phyloP scores from a whole-genome alignment of 2,113 vertebrate species.

The Xyliphius kryptos region DNA sequence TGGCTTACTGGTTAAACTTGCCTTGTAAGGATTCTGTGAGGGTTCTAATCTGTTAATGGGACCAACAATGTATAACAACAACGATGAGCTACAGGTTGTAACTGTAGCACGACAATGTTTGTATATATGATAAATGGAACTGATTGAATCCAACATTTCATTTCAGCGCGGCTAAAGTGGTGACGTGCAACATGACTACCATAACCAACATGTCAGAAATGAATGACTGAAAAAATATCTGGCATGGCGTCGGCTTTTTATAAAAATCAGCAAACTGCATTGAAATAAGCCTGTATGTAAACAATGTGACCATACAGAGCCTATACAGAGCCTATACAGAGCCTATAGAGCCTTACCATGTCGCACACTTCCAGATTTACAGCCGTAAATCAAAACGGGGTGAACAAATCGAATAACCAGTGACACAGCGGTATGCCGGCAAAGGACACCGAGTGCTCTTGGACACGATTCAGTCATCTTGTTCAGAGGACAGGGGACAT shows the following conservation, averaged over 20 bases:
- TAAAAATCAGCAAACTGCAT: background rate
- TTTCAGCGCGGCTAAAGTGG: conserved; percentile 13
- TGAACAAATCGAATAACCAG: background rate
- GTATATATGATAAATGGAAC: too few species aligned
- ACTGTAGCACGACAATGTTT: too few species aligned
- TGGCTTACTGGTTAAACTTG: too few species aligned
- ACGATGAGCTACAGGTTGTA: too few species aligned
- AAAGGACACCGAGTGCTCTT: background rate
- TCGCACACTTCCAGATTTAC: conserved; percentile 4
- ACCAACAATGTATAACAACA: background rate
- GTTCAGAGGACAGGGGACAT: background rate
- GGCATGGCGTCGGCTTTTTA: background rate
- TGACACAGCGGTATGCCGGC: background rate
- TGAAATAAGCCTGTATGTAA: background rate
- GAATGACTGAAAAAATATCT: too few species aligned
- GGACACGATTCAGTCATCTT: background rate
- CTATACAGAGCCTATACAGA: background rate
- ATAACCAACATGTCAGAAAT: background rate
- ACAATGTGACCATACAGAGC: background rate
- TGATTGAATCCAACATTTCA: background rate
- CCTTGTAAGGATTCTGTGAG: too few species aligned
- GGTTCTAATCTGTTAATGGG: too few species aligned
- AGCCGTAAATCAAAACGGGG: conserved; percentile 21
- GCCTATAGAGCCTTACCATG: background rate
- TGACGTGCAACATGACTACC: background rate